phyloP scores from a whole-genome alignment of 1,140 invertebrate species.

The Tetragonula clypearis region DNA sequence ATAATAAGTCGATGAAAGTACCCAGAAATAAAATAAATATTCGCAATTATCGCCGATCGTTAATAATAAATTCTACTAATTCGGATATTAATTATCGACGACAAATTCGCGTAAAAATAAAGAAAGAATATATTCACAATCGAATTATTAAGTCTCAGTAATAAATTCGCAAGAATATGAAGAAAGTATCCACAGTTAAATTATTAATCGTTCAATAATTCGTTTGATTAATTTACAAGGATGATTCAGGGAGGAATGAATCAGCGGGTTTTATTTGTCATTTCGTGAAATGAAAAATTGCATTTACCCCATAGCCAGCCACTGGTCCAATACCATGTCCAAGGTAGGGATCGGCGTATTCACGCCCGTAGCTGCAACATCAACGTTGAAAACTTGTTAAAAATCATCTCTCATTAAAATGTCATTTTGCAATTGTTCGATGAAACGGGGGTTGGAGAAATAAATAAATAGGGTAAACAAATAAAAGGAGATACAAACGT shows the following conservation, averaged over 20 bases:
- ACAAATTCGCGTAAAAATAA: too few relatives aligned
- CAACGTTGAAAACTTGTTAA: neutral
- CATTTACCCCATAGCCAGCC: constrained; percentile 95
- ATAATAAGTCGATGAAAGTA: too few relatives aligned
- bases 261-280: neutral
- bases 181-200: neutral
- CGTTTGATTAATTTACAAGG: neutral
- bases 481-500: constrained; percentile 58
- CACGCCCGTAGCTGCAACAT: constrained; percentile 90
- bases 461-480: neutral
- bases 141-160: neutral
- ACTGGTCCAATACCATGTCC: constrained; percentile 98
- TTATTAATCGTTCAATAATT: neutral
- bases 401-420: neutral
- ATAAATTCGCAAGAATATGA: neutral
- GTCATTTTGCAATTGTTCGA: neutral
- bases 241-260: neutral
- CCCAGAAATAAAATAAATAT: too few relatives aligned
- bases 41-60: too few relatives aligned
- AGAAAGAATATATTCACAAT: neutral
- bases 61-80: too few relatives aligned
- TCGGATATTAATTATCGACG: too few relatives aligned
- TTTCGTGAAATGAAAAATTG: constrained; percentile 54
- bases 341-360: constrained; percentile 96
- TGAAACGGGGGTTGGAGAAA: too few relatives aligned